Percentiles rank a stretch among this genome's conserved stretches.
These are phyloP conservation scores for Heterotis niloticus DNA, from an alignment of 2,113 vertebrate species.

Conservation along the genomic window DNA sequence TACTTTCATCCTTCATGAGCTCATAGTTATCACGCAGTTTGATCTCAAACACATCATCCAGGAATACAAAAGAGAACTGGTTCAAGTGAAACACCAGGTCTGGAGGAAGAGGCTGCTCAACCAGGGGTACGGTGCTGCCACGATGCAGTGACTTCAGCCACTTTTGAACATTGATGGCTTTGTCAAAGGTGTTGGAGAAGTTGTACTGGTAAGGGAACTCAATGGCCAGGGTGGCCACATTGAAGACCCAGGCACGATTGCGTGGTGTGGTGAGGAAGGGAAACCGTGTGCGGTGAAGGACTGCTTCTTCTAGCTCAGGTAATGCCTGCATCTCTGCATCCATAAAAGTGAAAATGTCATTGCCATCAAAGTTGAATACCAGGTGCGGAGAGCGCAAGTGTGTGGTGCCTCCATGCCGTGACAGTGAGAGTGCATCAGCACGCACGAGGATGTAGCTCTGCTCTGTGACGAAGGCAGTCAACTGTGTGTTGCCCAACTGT, in stretches of 20 bases:
- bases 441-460: slow-evolving; percentile 76
- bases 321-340: slow-evolving; percentile 73
- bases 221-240: slow-evolving; percentile 69
- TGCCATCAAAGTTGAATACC: slow-evolving; percentile 81
- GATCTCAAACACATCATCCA: slow-evolving; percentile 91
- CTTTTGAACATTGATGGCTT: slow-evolving; percentile 84
- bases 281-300: slow-evolving; percentile 74
- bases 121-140: background rate
- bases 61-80: slow-evolving; percentile 90
- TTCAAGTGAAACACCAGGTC: slow-evolving; percentile 80
- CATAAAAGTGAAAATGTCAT: slow-evolving; percentile 83
- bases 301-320: slow-evolving; percentile 73
- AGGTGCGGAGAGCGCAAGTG: slow-evolving; percentile 72
- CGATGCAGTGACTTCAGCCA: slow-evolving; percentile 87
- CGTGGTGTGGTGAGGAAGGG: slow-evolving; percentile 69
- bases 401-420: slow-evolving; percentile 59
- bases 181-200: slow-evolving; percentile 86
- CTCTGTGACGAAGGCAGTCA: slow-evolving; percentile 77
- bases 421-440: slow-evolving; percentile 66
- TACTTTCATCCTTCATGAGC: slow-evolving; percentile 95
- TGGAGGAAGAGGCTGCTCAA: slow-evolving; percentile 61
- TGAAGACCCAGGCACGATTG: slow-evolving; percentile 80
- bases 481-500: slow-evolving; percentile 70
- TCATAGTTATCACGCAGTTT: slow-evolving; percentile 96
- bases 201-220: slow-evolving; percentile 95